These are phyloP conservation scores for Amblyjoppa fuscipennis DNA, from an alignment of 2,888 invertebrate genomes.

Conservation along the genomic window DNA sequence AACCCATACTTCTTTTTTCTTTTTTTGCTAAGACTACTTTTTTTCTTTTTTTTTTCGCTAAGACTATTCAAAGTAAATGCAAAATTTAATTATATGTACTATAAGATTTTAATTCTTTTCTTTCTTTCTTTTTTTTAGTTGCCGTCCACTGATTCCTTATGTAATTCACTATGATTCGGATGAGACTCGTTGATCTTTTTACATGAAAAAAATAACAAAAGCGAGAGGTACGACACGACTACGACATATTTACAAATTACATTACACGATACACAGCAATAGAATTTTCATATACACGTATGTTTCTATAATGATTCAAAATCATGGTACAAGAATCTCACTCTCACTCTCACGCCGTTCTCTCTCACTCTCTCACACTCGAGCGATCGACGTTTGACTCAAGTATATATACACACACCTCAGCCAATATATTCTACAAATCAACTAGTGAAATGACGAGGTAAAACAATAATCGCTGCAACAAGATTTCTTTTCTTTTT, in stretches of 20 bases:
- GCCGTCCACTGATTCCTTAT: slow-evolving; percentile 72
- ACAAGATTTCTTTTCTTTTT: slow-evolving; percentile 39
- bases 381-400: slow-evolving; percentile 52
- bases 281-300: slow-evolving; percentile 80
- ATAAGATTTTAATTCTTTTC: slow-evolving; percentile 79
- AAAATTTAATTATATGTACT: slow-evolving; percentile 75
- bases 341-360: slow-evolving; percentile 11
- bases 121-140: slow-evolving; percentile 62
- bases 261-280: slow-evolving; percentile 82
- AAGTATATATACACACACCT: slow-evolving; percentile 61
- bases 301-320: slow-evolving; percentile 64
- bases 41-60: neutral
- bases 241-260: slow-evolving; percentile 83
- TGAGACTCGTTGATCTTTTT: slow-evolving; percentile 74
- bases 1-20: neutral
- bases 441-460: slow-evolving; percentile 33
- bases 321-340: slow-evolving; percentile 58
- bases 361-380: slow-evolving; percentile 1
- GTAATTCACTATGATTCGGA: slow-evolving; percentile 74
- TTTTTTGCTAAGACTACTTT: slow-evolving; percentile 1
- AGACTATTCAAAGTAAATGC: slow-evolving; percentile 43
- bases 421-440: slow-evolving; percentile 52
- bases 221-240: slow-evolving; percentile 78
- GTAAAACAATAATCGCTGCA: slow-evolving; percentile 26
- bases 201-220: slow-evolving; percentile 80